Base-by-base conservation (phyloP, 2,888 invertebrate species). In the Dinocampus coccinellae region DNA sequence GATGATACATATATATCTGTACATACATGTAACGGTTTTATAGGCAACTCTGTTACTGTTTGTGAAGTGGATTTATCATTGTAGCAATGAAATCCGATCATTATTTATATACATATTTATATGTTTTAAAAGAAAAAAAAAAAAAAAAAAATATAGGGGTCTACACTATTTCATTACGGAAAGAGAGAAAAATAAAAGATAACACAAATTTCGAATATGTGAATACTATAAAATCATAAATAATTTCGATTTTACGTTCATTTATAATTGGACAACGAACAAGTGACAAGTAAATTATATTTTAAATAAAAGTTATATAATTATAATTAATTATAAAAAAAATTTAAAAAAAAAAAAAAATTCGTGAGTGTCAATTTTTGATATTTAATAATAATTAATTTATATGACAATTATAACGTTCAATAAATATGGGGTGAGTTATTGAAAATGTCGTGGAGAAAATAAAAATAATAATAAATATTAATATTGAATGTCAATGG, bases 141-240 rank as follows among this genome's bases (percentile, higher is more conserved):
- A n/a, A n/a, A n/a, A n/a, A 34, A 33, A 34, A 16, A 16, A 22
- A 33, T 20, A 20, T 33, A 33, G 58, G 58, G 58, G 58, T 34
- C 58, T 55, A 55, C 26, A n/a, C 2, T 1, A 24, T n/a, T n/a
- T n/a, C n/a, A 24, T 3, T 0, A 53, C 0, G 10, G 1, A 13
- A 26, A 29, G n/a, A 55, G 10, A 20, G 3, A 52, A 10, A 16
- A 22, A 52, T 11, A 3, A 57, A 57, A 66, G 67, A 67, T 67
- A 67, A 57, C 47, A 58, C 26, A 42, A n/a, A 16, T 47, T 47
- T 47, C n/a, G 42, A 47, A 47, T 57, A 58, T 42, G 58, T 36
- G 58, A 26, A 58, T 39, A 33, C 52, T 16, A 47, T 47, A 4
- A 47, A 16, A 47, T 16, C 42, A 3, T 47, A 6, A 47, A n/a